phyloP scores from a whole-genome alignment of 2,888 invertebrate species.

The Eupelmus urozonus region DNA sequence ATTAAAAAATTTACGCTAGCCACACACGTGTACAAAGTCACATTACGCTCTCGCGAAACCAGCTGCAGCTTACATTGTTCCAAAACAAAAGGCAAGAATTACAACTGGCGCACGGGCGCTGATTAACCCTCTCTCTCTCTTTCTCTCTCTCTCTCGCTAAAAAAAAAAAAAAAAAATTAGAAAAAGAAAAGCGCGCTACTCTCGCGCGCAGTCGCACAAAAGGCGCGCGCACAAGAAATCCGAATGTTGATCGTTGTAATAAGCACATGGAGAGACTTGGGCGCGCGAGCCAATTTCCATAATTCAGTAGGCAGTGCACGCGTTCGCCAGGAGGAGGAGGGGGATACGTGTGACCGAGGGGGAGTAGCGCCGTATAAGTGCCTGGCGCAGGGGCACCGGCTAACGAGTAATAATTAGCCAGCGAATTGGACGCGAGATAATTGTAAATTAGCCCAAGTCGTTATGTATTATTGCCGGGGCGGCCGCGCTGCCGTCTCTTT shows the following conservation, averaged over 20 bases:
- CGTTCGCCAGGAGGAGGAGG: neutral
- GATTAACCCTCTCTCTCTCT: no score
- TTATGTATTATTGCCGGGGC: slow-evolving; percentile 63
- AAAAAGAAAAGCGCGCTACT: no score
- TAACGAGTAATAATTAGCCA: slow-evolving; percentile 64
- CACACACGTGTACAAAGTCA: neutral
- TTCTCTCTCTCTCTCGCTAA: no score
- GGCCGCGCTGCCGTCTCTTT: neutral
- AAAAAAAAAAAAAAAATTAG: no score
- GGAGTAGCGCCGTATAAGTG: slow-evolving; percentile 27
- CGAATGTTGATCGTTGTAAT: slow-evolving; percentile 57
- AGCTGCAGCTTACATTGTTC: no score
- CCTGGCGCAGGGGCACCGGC: slow-evolving; percentile 22
- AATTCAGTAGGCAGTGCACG: slow-evolving; percentile 55
- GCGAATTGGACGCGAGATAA: slow-evolving; percentile 64
- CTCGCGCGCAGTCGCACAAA: neutral
- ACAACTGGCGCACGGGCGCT: neutral
- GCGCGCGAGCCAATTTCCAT: slow-evolving; percentile 52
- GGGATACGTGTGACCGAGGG: neutral
- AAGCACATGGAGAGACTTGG: slow-evolving; percentile 32
- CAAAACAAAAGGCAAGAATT: neutral
- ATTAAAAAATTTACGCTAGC: no score
- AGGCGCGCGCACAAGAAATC: slow-evolving; percentile 46
- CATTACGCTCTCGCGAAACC: neutral
- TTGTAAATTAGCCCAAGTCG: slow-evolving; percentile 64